Base-by-base conservation (phyloP, 2,888 invertebrate genomes). In the Chrysodeixis includens region DNA sequence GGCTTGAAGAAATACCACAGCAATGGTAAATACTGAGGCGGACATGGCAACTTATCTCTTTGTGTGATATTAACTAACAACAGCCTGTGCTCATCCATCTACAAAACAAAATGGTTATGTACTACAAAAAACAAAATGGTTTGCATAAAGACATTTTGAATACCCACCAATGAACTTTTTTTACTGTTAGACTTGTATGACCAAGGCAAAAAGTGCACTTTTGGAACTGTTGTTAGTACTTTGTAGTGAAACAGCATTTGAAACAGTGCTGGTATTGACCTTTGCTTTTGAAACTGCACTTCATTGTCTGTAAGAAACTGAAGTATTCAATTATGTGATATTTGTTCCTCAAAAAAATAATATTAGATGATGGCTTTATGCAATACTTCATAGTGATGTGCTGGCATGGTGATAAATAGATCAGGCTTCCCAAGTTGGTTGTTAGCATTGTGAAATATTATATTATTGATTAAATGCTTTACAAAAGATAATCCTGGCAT, bases 1-100 rank as follows among this genome's bases (percentile, higher is more conserved):
- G 97, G 96, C 76, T 95, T 96, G 12, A 97, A 92, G 85, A 98
- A 98, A 88, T 96, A 97, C 96, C 96, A 97, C 40, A 97, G 93
- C 0, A 96, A 91, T 46, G 96, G 93, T 46, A 97, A 85, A 81
- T 97, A 95, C 32, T 96, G 94, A 0, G 95, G 87, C 1, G 92
- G 86, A 62, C 96, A 96, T 0, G 96, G 93, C 44, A 97, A 84
- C 69, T 96, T 90, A 55, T 91, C 90, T 70, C 97, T 97, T 16
- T 96, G 96, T 55, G 96, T 96, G 35, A 97, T 95, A 83, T 96
- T 96, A 0, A 97, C 96, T 46, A 98, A 88, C 85, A 96, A 96
- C 68, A 97, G 85, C 32, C 90, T 92, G 58, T 96, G 94, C 0
- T 95, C 92, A 82, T 97, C 96, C 81, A 93, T 87, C 94, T 95